Conservation (phyloP, 2,113 vertebrate genomes). For the Parus major region DNA sequence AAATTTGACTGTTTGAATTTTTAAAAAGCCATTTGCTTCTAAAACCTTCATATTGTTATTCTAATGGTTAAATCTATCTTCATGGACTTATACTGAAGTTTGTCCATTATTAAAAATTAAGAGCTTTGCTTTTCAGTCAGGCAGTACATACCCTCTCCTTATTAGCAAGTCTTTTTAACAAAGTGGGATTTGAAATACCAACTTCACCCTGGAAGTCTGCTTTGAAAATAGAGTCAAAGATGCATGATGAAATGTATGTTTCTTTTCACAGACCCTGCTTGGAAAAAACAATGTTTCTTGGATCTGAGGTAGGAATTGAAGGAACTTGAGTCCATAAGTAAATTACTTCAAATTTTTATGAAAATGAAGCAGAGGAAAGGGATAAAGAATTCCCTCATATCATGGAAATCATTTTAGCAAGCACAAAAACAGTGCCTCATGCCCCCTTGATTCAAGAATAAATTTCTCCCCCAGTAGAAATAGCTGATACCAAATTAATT, state of each 20-base stretch:
- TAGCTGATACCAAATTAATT: background rate
- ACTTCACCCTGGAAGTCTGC: background rate
- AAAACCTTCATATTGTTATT: background rate
- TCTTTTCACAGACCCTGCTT: background rate
- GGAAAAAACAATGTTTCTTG: background rate
- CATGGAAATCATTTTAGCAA: background rate
- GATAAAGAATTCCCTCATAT: background rate
- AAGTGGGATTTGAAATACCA: constrained; percentile 6
- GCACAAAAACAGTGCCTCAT: background rate
- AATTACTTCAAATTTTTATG: background rate
- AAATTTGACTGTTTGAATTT: background rate
- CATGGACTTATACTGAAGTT: background rate
- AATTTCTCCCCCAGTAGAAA: background rate
- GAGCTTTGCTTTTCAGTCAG: constrained; percentile 1
- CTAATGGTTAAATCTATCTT: background rate
- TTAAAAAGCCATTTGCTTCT: background rate
- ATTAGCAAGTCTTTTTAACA: constrained; percentile 10
- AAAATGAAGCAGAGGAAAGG: background rate
- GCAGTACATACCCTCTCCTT: background rate
- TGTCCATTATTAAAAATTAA: background rate
- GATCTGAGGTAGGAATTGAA: background rate
- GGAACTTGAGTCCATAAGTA: background rate
- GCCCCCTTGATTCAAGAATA: background rate
- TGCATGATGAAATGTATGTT: background rate
- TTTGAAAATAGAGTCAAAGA: constrained; percentile 20